Evolutionary conservation across 2,113 vertebrate genomes (phyloP), one percentile per base, ranked within the genome.

Genomic region (Piprites chloris): DNA sequence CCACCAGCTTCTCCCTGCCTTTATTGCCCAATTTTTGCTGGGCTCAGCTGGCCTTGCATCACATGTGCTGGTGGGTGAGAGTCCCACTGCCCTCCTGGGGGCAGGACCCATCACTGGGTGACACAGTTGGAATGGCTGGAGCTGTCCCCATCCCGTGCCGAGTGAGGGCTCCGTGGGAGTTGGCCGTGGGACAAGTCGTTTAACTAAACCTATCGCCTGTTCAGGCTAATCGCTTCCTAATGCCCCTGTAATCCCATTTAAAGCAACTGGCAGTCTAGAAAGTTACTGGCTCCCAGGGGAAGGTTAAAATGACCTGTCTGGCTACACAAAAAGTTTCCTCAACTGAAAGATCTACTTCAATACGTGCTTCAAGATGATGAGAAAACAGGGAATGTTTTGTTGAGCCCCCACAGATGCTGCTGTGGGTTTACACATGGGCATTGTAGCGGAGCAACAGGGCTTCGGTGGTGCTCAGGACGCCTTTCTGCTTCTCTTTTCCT

Each of bases 171-270:
- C 33, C 2, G 7, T 76, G 72, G 74, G 35, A 65, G 75, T 61
- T 95, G 94, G 96, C 94, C 2, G 1, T 4, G 5, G 69, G 63
- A 77, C 87, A 87, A 89, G 44, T 71, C 1, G 0, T 87, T 96
- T 81, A 87, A 61, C 88, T 91, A 95, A 96, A 95, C 74, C 92
- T 76, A 28, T 93, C 21, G 11, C 85, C 72, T 24, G 4, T 85
- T 50, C 67, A 44, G 61, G 55, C 94, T 96, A 96, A 97, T 96
- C 42, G 3, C 84, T 85, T 94, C 68, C 90, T 97, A 97, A 96
- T 96, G 81, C 96, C 4, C 0, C 76, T 17, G 0, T 96, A 97
- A 97, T 96, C 95, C 91, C 89, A 84, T 89, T 96, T 96, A 94
- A 96, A 96, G 76, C 88, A 92, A 84, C 96, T 87, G 79, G 39